These are phyloP conservation scores for Drosophila cyrtoloma DNA, from an alignment of 2,888 invertebrate species.

Conservation along the genomic window DNA sequence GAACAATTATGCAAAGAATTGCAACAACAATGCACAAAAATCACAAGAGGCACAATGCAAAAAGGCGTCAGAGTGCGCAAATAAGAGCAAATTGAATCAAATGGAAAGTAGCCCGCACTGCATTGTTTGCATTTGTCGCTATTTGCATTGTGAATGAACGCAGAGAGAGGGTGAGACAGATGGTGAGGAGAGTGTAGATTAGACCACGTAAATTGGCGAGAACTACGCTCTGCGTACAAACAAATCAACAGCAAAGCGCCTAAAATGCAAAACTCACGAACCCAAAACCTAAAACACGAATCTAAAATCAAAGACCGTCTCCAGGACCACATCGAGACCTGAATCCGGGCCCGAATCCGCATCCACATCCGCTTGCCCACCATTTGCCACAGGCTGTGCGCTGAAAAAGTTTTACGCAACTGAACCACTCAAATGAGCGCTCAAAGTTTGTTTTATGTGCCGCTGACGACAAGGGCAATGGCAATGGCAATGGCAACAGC, in stretches of 20 bases:
- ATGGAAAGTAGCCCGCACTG: conserved; percentile 20
- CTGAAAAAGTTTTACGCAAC: conserved; percentile 56
- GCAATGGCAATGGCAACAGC: conserved; percentile 39
- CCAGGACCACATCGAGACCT: background rate
- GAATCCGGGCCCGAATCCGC: background rate
- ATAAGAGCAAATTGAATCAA: conserved; percentile 38
- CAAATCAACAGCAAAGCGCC: conserved; percentile 25
- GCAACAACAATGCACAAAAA: conserved; percentile 37
- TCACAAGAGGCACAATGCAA: conserved; percentile 9
- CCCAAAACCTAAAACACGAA: background rate
- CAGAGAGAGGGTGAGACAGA: background rate
- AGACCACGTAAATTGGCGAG: conserved; percentile 33
- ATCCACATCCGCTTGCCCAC: conserved; percentile 19
- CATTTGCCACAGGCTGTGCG: conserved; percentile 72
- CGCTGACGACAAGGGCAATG: conserved; percentile 38
- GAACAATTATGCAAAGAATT: conserved; percentile 53
- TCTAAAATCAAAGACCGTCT: conserved; percentile 2
- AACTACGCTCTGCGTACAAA: conserved; percentile 27
- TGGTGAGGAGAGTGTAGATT: background rate
- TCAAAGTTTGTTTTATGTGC: conserved; percentile 70
- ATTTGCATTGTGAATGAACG: conserved; percentile 36
- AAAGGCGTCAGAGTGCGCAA: conserved; percentile 16
- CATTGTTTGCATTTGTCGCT: conserved; percentile 23
- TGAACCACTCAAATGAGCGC: conserved; percentile 61
- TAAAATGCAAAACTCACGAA: conserved; percentile 6